Conservation (phyloP, 23 tunicate species). For the Trididemnum clinides region DNA sequence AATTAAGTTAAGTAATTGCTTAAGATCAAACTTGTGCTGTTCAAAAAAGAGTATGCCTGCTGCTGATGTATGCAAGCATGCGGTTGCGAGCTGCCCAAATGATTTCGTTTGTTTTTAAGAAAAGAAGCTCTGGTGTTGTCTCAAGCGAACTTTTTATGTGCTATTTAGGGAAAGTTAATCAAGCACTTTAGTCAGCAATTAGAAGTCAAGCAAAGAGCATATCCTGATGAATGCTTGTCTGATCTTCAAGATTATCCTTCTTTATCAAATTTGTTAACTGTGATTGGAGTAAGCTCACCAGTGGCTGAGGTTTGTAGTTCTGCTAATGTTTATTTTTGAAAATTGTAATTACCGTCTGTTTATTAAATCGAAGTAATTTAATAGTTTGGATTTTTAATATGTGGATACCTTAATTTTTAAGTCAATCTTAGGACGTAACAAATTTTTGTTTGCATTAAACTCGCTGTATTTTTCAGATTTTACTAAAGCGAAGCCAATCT, state of each 20-base stretch:
- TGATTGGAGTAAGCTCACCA: constrained; percentile 56
- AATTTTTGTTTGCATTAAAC: too few relatives aligned
- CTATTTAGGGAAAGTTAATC: constrained; percentile 68
- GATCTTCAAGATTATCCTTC: constrained; percentile 63
- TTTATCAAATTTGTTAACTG: constrained; percentile 60
- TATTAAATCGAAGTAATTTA: too few relatives aligned
- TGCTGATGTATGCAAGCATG: not conserved
- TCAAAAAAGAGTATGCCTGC: too few relatives aligned
- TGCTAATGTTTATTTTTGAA: too few relatives aligned
- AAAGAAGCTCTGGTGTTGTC: not conserved
- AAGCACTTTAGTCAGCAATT: constrained; percentile 80
- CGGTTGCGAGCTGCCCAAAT: not conserved
- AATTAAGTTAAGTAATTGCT: too few relatives aligned
- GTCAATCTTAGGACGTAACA: too few relatives aligned
- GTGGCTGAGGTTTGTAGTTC: constrained; percentile 52
- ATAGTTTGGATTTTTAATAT: too few relatives aligned
- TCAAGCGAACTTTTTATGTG: not conserved
- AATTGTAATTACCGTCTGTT: too few relatives aligned
- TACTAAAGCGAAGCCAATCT: constrained; percentile 26
- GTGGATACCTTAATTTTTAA: too few relatives aligned
- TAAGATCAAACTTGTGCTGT: too few relatives aligned
- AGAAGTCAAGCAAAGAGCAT: constrained; percentile 39
- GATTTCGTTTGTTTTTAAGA: not conserved
- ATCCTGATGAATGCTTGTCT: not conserved
- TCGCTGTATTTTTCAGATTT: too few relatives aligned